phyloP scores from a whole-genome alignment of 2,113 vertebrate genomes.

The Oceanodroma tethys region DNA sequence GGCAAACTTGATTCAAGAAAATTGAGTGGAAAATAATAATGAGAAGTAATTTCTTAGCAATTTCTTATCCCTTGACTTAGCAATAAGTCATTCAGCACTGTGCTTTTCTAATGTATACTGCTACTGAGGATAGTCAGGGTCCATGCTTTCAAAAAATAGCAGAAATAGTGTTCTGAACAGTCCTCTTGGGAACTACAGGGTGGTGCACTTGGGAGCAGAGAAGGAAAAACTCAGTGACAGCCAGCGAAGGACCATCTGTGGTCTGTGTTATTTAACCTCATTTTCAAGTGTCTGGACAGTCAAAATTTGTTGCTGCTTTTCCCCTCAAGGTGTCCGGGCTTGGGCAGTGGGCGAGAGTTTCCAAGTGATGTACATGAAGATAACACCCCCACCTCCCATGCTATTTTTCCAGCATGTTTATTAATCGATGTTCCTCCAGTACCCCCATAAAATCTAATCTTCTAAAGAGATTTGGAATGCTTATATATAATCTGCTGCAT shows the following conservation, averaged over 20 bases:
- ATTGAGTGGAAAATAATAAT: neutral
- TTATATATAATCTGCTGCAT: neutral
- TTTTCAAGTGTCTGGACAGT: neutral
- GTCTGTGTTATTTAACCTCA: neutral
- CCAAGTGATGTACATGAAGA: rapidly evolving
- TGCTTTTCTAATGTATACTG: rapidly evolving
- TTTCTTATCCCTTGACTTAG: neutral
- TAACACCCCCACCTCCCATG: rapidly evolving
- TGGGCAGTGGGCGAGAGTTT: neutral
- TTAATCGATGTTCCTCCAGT: neutral
- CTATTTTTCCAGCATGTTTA: rapidly evolving
- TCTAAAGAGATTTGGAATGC: neutral
- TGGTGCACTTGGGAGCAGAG: neutral
- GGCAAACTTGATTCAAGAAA: neutral
- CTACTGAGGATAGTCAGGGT: neutral
- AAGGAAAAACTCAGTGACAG: neutral
- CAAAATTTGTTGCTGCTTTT: neutral
- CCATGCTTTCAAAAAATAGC: rapidly evolving
- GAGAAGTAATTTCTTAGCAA: neutral
- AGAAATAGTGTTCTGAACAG: rapidly evolving
- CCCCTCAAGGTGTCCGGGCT: neutral
- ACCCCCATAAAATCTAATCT: neutral
- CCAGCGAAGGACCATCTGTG: neutral
- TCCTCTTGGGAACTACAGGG: neutral
- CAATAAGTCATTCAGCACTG: rapidly evolving